Conservation (phyloP, 2,797 vertebrate genomes). For the Labroides dimidiatus region DNA sequence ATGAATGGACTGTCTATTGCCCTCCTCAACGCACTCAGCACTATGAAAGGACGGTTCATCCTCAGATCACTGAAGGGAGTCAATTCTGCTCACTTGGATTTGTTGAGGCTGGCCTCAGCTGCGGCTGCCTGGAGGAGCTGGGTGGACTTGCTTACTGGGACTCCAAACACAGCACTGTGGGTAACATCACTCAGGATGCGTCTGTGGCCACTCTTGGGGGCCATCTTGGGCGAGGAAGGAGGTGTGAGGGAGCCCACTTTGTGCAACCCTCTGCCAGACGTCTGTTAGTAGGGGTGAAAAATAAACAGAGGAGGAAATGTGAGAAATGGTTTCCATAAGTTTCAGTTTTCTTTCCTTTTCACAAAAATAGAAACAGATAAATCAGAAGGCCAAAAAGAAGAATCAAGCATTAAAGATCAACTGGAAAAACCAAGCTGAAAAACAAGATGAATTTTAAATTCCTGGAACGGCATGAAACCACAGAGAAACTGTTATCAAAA, state of each 20-base stretch:
- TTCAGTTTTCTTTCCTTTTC: neutral
- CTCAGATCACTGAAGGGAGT: constrained; percentile 49
- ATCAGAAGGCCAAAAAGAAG: constrained; percentile 15
- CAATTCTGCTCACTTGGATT: constrained; percentile 91
- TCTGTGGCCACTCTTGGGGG: constrained; percentile 92
- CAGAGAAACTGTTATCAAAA: constrained; percentile 7
- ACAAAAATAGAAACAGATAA: neutral
- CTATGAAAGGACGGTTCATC: constrained; percentile 68
- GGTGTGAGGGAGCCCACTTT: constrained; percentile 94
- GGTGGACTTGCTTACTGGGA: constrained; percentile 97
- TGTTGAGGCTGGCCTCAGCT: constrained; percentile 97
- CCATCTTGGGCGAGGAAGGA: constrained; percentile 95
- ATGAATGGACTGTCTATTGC: constrained; percentile 72
- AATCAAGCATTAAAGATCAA: constrained; percentile 1
- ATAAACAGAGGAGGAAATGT: neutral
- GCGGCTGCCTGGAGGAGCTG: constrained; percentile 96
- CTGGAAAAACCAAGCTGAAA: constrained; percentile 8
- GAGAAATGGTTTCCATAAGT: neutral
- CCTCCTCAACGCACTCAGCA: constrained; percentile 29
- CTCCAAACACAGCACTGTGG: constrained; percentile 96
- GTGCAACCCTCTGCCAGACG: constrained; percentile 72
- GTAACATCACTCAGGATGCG: constrained; percentile 98
- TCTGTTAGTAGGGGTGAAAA: constrained; percentile 38
- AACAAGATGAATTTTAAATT: neutral
- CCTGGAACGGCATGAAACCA: constrained; percentile 13